Evolutionary conservation across 2,888 invertebrate genomes (phyloP).

Genomic region (Chymomyza fuscimana): DNA sequence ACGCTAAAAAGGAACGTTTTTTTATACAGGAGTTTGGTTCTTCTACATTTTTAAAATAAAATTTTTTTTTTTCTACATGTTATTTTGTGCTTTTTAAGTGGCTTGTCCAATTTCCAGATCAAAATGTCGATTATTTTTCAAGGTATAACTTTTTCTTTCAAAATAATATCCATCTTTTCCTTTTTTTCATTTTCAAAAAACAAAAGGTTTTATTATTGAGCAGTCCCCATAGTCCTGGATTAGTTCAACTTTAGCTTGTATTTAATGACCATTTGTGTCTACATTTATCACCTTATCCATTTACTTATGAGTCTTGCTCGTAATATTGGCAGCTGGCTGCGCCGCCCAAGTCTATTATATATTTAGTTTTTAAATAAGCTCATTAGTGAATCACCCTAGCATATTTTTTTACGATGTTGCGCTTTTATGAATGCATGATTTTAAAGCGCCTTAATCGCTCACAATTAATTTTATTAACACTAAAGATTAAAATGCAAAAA

Average conservation of each 20-base stretch:
- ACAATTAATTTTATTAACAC: conserved; percentile 66
- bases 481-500: conserved; percentile 53
- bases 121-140: too few species aligned
- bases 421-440: conserved; percentile 55
- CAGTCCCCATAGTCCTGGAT: too few species aligned
- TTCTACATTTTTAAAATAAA: too few species aligned
- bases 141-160: too few species aligned
- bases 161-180: too few species aligned
- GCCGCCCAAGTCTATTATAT: not conserved
- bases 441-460: conserved; percentile 46
- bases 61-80: too few species aligned
- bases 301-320: not conserved
- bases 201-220: too few species aligned
- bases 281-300: not conserved
- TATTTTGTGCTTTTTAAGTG: too few species aligned
- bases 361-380: not conserved
- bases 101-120: too few species aligned
- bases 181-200: too few species aligned
- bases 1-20: too few species aligned
- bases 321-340: not conserved
- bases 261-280: not conserved
- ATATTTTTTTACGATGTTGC: conserved; percentile 15
- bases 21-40: too few species aligned
- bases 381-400: conserved; percentile 7
- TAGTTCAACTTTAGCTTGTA: not conserved